Percentiles rank a stretch among this genome's conserved stretches.
These are phyloP conservation scores for fruit fly (Drosophila melanogaster) DNA, from an alignment of 1,140 invertebrate species.

Conservation along the genomic window DNA sequence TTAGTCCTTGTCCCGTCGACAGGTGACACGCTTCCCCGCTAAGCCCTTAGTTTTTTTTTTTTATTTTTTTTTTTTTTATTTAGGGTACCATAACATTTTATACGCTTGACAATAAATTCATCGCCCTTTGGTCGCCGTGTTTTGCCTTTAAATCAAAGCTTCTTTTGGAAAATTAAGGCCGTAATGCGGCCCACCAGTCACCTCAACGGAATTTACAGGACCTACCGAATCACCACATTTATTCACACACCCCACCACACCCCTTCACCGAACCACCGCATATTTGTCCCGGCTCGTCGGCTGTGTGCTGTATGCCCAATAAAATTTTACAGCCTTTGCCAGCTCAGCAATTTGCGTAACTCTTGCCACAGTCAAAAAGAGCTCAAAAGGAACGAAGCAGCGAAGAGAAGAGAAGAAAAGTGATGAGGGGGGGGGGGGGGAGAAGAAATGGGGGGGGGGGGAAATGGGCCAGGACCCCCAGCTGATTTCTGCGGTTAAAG, in stretches of 20 bases:
- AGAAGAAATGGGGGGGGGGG: background rate
- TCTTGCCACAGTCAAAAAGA: conserved; percentile 35
- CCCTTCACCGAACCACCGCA: conserved; percentile 60
- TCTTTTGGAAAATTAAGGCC: conserved; percentile 70
- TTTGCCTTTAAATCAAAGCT: conserved; percentile 67
- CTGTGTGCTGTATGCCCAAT: conserved; percentile 63
- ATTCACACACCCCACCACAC: background rate
- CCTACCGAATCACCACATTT: background rate
- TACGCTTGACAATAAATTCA: conserved; percentile 74
- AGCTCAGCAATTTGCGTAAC: conserved; percentile 81
- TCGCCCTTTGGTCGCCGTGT: conserved; percentile 30
- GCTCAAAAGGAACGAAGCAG: conserved; percentile 7
- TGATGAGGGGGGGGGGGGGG: too few relatives aligned
- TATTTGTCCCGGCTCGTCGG: conserved; percentile 61
- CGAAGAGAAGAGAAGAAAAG: background rate
- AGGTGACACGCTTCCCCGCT: conserved; percentile 17
- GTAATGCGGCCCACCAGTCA: conserved; percentile 46
- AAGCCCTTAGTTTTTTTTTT: background rate
- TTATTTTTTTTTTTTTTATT: background rate
- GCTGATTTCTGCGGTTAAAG: background rate
- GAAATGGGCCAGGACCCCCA: conserved; percentile 24
- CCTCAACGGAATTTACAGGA: background rate
- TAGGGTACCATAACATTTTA: conserved; percentile 68
- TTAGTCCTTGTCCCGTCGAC: conserved; percentile 49
- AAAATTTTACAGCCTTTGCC: conserved; percentile 81